Evolutionary conservation across 1,140 invertebrate species (phyloP).

Genomic region (Drosophila equinoxialis): DNA sequence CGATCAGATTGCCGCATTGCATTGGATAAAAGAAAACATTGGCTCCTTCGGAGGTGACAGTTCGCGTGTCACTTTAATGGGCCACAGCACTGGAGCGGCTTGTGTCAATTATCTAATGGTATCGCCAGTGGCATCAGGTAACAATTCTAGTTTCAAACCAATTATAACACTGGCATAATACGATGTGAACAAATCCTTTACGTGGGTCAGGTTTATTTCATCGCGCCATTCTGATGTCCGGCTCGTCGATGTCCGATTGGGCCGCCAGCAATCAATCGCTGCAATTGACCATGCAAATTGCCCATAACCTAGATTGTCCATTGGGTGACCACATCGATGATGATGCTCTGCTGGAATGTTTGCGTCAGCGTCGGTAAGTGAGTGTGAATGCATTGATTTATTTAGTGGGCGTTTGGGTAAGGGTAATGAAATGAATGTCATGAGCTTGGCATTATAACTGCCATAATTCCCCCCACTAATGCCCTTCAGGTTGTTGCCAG

Average conservation of each 20-base stretch:
- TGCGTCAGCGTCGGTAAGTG: conserved; percentile 85
- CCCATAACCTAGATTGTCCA: conserved; percentile 91
- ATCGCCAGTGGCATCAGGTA: conserved; percentile 90
- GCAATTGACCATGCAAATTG: conserved; percentile 91
- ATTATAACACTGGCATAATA: conserved; percentile 39
- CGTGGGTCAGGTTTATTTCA: conserved; percentile 90
- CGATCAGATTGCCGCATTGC: conserved; percentile 93
- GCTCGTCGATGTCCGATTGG: conserved; percentile 95
- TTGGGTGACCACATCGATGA: conserved; percentile 84
- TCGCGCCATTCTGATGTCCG: conserved; percentile 96
- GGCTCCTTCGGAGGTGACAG: conserved; percentile 93
- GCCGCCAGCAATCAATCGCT: conserved; percentile 92
- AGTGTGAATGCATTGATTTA: conserved; percentile 61
- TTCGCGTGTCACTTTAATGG: conserved; percentile 93
- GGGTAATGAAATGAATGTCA: conserved; percentile 9
- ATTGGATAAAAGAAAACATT: conserved; percentile 95
- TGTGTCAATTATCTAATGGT: conserved; percentile 95
- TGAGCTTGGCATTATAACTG: conserved; percentile 37
- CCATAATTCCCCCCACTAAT: conserved; percentile 46
- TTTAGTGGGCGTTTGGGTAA: conserved; percentile 61
- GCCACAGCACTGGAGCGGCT: conserved; percentile 96
- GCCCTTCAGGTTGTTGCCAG: conserved; percentile 24
- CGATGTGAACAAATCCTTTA: conserved; percentile 21
- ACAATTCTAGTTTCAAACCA: conserved; percentile 26
- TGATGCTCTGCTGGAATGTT: conserved; percentile 84